phyloP scores from a whole-genome alignment of 2,888 invertebrate species.

The Aporophyla lueneburgensis region DNA sequence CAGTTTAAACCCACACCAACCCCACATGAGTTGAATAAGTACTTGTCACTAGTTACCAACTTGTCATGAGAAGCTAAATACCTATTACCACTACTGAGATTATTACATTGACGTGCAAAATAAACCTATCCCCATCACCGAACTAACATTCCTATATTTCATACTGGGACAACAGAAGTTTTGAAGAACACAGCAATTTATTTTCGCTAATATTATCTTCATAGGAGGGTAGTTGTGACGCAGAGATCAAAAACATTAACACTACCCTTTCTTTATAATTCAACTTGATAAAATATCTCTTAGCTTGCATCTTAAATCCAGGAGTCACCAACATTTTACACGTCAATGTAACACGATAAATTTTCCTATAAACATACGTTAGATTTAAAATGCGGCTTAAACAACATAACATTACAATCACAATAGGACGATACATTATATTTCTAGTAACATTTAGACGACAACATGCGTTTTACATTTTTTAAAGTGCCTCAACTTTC shows the following conservation, averaged over 20 bases:
- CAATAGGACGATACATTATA: slow-evolving; percentile 44
- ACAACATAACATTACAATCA: slow-evolving; percentile 44
- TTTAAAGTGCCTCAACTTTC: slow-evolving; percentile 34
- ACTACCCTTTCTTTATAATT: background rate
- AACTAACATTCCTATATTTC: background rate
- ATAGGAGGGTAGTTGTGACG: background rate
- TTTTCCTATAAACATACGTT: slow-evolving; percentile 29
- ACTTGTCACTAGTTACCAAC: slow-evolving; percentile 63
- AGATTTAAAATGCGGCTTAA: slow-evolving; percentile 22
- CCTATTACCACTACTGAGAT: slow-evolving; percentile 36
- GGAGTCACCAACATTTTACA: slow-evolving; percentile 26
- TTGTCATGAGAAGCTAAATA: slow-evolving; percentile 69
- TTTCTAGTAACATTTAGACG: slow-evolving; percentile 47
- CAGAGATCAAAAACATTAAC: background rate
- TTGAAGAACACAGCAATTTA: background rate
- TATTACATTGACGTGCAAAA: slow-evolving; percentile 46
- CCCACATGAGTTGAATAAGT: slow-evolving; percentile 64
- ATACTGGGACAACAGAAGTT: background rate
- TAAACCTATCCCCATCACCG: background rate
- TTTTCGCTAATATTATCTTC: background rate
- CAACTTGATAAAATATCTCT: background rate
- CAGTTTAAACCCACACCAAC: slow-evolving; percentile 15
- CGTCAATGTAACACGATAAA: slow-evolving; percentile 41
- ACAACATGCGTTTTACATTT: slow-evolving; percentile 18
- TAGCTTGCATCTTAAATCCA: background rate